Base-by-base conservation (phyloP, 1,140 invertebrate genomes). In the Papilio polyxenes region DNA sequence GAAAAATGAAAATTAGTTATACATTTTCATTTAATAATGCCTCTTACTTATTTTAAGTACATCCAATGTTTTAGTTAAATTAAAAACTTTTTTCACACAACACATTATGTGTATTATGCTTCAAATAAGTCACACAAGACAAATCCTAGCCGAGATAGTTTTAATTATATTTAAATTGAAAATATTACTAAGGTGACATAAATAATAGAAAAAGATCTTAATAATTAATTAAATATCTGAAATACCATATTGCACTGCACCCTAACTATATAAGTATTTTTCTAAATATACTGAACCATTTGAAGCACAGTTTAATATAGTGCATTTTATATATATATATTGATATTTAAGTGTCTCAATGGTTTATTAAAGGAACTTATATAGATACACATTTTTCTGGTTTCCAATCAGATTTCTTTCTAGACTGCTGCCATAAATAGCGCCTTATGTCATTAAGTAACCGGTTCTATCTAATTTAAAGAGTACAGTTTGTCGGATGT, bases 231-330 rank as follows among this genome's bases (percentile, higher is more conserved):
- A 37, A 37, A 83, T 62, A 83, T 74, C 78, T 84, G 85, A 86
- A 31, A 86, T 88, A 87, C 82, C 83, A 90, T 89, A 88, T 92
- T 91, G 90, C 91, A 92, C 89, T 88, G 89, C 89, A 92, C 91
- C 90, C 89, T 89, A 87, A 85, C 83, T 87, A 78, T 80, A 83
- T 84, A 86, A 82, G 49, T 82, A 85, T 75, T 79, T 82, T 88
- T 88, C 77, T 56, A 84, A 86, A 82, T 76, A 72, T 75, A 84
- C 78, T 85, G 85, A 85, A 91, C 83, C 85, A 87, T 88, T 85
- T 83, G 75, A 82, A 86, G 80, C 82, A 88, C 82, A 86, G 75
- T 83, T 81, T 20, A 75, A 59, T 48, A 81, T 75, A 40, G 56
- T 82, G 31, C 56, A 37, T 80, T 72, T 62, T 59, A n/a, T 23